Percentiles rank a stretch among this genome's conserved stretches.
phyloP scores from a whole-genome alignment of 2,113 vertebrate genomes.

The Stigmatopora nigra region DNA sequence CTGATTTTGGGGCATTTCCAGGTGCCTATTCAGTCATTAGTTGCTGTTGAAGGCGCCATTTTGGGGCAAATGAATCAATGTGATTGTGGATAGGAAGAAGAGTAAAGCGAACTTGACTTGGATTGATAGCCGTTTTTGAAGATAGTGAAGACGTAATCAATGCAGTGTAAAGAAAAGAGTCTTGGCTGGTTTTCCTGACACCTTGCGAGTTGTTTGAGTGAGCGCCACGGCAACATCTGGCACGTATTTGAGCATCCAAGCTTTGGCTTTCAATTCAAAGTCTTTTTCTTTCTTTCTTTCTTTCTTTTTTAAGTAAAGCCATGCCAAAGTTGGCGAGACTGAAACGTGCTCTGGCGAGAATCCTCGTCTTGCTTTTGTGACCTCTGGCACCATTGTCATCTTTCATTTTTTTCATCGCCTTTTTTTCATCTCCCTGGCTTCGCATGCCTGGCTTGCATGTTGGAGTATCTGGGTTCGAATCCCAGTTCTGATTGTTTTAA shows the following conservation, averaged over 20 bases:
- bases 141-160: conserved; percentile 21
- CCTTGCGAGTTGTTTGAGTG: conserved; percentile 50
- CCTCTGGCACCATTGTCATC: conserved; percentile 17
- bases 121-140: too few species aligned
- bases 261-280: conserved; percentile 59
- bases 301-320: conserved; percentile 56
- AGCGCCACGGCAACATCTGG: conserved; percentile 53
- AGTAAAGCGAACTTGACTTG: too few species aligned
- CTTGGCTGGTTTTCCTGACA: conserved; percentile 33
- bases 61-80: too few species aligned
- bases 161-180: conserved; percentile 32
- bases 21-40: too few species aligned
- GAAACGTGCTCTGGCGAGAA: conserved; percentile 49
- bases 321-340: conserved; percentile 48
- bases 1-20: too few species aligned
- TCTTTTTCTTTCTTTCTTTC: too few species aligned
- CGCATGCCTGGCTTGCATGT: background rate
- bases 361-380: conserved; percentile 42
- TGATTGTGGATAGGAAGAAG: too few species aligned
- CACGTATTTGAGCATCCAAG: conserved; percentile 44
- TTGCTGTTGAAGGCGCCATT: too few species aligned
- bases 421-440: background rate
- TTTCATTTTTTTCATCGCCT: conserved; percentile 1
- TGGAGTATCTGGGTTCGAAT: background rate
- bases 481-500: background rate